Conservation (phyloP, 1,140 invertebrate genomes). For the Maconellicoccus hirsutus region DNA sequence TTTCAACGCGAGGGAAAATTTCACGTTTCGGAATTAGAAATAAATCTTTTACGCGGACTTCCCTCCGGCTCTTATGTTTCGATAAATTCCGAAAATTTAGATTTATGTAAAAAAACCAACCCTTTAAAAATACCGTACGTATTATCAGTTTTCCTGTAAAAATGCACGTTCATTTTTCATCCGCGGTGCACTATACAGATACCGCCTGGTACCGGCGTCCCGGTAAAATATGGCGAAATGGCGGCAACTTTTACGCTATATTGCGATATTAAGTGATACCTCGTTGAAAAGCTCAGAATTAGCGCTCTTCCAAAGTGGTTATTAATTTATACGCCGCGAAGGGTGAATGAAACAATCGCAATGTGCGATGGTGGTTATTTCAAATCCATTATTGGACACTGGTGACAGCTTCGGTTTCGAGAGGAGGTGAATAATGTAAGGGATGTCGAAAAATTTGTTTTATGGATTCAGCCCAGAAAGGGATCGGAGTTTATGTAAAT, state of each 20-base stretch:
- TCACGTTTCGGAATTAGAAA: not conserved
- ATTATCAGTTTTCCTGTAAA: not conserved
- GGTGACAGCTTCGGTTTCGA: not conserved
- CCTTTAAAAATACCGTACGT: not conserved
- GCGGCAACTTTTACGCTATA: not conserved
- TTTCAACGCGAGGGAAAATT: too few relatives aligned
- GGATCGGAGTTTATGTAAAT: too few relatives aligned
- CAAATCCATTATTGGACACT: not conserved
- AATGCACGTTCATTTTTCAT: not conserved
- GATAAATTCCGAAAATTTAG: not conserved
- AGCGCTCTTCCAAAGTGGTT: not conserved
- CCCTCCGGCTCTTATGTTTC: not conserved
- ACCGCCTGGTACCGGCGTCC: not conserved
- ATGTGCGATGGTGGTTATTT: not conserved
- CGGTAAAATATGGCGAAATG: not conserved
- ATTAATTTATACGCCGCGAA: not conserved
- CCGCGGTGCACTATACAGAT: not conserved
- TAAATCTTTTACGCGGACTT: not conserved
- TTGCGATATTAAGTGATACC: conserved; percentile 2
- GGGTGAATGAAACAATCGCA: not conserved
- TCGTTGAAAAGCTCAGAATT: not conserved
- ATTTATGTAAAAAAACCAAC: not conserved
- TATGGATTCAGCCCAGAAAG: too few relatives aligned
- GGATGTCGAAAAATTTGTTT: too few relatives aligned
- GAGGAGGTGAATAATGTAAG: too few relatives aligned